phyloP scores from a whole-genome alignment of 2,797 vertebrate species.

The Lithobates pipiens region DNA sequence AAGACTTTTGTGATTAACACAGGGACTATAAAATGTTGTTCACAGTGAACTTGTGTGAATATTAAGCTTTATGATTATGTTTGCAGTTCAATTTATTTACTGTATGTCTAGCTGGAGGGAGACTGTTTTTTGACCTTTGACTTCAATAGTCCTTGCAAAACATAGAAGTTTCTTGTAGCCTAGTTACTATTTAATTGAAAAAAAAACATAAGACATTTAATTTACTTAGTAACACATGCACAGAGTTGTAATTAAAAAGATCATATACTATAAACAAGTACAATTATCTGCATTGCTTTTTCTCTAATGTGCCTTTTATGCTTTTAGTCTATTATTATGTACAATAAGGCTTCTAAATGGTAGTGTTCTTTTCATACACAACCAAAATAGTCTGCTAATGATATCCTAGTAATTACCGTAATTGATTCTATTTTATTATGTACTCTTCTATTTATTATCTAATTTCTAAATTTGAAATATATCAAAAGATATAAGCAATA shows the following conservation, averaged over 20 bases:
- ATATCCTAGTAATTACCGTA: neutral
- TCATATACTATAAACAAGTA: constrained; percentile 11
- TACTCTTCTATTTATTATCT: constrained; percentile 62
- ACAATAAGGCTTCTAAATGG: neutral
- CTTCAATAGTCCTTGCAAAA: constrained; percentile 58
- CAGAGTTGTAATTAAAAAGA: constrained; percentile 54
- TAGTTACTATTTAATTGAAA: constrained; percentile 61
- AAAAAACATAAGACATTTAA: constrained; percentile 52
- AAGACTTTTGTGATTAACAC: constrained; percentile 67
- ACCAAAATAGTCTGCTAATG: neutral
- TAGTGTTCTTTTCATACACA: neutral
- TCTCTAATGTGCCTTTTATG: neutral
- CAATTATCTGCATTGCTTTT: neutral
- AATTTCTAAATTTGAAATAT: constrained; percentile 57
- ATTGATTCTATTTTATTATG: neutral
- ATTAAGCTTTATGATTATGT: constrained; percentile 64
- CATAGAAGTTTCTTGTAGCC: neutral
- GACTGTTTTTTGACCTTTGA: constrained; percentile 61
- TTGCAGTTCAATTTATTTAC: constrained; percentile 63
- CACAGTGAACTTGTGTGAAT: constrained; percentile 62
- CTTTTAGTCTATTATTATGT: constrained; percentile 2
- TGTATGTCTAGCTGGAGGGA: constrained; percentile 61
- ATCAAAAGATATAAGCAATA: neutral
- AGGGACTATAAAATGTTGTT: constrained; percentile 67
- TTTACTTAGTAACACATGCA: constrained; percentile 23